These are phyloP conservation scores for Drosophila melanica DNA, from an alignment of 1,140 invertebrate species.

Conservation along the genomic window DNA sequence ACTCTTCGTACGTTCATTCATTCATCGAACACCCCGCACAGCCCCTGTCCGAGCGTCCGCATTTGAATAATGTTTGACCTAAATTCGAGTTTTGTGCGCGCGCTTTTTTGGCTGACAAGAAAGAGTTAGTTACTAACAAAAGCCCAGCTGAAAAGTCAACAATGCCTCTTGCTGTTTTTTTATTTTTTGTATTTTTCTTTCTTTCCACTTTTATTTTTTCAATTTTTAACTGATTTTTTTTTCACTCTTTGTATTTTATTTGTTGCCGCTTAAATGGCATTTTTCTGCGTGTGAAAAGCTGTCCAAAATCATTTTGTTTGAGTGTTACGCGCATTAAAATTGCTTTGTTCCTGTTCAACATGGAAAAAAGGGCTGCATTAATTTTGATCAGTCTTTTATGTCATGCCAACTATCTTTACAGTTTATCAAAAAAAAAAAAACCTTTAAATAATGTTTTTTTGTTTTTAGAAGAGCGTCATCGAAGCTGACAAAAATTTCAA, in stretches of 20 bases:
- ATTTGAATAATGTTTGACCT: constrained; percentile 82
- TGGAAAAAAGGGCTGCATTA: constrained; percentile 15
- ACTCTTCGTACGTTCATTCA: constrained; percentile 50
- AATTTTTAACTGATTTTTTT: constrained; percentile 22
- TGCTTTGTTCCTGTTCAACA: constrained; percentile 13
- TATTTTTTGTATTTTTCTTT: constrained; percentile 41
- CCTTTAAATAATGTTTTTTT: background rate
- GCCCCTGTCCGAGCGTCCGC: constrained; percentile 27
- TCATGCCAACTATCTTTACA: constrained; percentile 24
- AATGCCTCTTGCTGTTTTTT: constrained; percentile 61
- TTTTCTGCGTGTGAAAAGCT: constrained; percentile 78
- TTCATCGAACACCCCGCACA: background rate
- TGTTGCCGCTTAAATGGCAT: constrained; percentile 58
- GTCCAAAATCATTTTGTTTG: constrained; percentile 62
- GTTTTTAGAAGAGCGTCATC: constrained; percentile 9
- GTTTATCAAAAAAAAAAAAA: background rate
- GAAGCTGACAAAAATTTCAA: background rate
- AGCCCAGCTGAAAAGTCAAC: constrained; percentile 73
- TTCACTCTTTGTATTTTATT: constrained; percentile 4
- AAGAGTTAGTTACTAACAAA: constrained; percentile 78
- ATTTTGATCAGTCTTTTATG: constrained; percentile 23
- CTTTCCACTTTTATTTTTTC: constrained; percentile 56
- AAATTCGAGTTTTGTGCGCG: constrained; percentile 75
- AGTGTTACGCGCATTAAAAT: constrained; percentile 38
- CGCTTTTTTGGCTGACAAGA: constrained; percentile 63